phyloP scores from a whole-genome alignment of 1,140 invertebrate species.

The Choristoneura fumiferana region DNA sequence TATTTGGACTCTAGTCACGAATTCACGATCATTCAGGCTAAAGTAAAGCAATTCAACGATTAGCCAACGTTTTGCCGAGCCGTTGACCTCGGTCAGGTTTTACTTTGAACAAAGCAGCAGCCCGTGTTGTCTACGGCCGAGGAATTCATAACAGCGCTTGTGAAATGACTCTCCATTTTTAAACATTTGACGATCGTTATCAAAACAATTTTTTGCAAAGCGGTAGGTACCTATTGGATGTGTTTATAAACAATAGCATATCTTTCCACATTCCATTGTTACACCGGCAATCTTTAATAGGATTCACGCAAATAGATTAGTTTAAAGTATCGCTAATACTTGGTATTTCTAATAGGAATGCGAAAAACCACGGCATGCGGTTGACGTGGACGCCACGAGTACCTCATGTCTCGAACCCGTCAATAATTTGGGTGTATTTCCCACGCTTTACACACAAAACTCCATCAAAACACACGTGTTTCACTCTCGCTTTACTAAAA shows the following conservation, averaged over 20 bases:
- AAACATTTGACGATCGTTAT: constrained; percentile 33
- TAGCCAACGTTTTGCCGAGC: constrained; percentile 56
- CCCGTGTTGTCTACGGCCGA: constrained; percentile 25
- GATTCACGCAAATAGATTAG: too few species aligned
- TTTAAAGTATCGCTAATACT: too few species aligned
- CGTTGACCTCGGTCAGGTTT: constrained; percentile 63
- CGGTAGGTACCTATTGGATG: neutral
- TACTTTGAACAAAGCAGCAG: constrained; percentile 60
- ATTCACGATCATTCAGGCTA: constrained; percentile 19
- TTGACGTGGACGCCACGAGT: constrained; percentile 70
- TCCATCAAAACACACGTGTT: constrained; percentile 20
- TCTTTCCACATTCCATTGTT: neutral
- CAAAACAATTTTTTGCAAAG: constrained; percentile 25
- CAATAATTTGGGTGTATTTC: constrained; percentile 5
- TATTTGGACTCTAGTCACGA: constrained; percentile 25
- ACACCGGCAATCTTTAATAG: neutral
- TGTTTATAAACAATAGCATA: constrained; percentile 30
- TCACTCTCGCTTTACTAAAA: constrained; percentile 45
- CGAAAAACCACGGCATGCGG: constrained; percentile 55
- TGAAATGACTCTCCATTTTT: constrained; percentile 21
- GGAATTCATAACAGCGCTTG: constrained; percentile 35
- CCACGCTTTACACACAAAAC: constrained; percentile 7
- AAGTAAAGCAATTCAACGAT: constrained; percentile 43
- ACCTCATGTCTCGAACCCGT: constrained; percentile 43
- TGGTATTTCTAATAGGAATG: neutral